A percentile compares a stretch with the other conserved stretches of the same genome.
Evolutionary conservation across 2,113 vertebrate species (phyloP).

Genomic region (Chitala chitala): DNA sequence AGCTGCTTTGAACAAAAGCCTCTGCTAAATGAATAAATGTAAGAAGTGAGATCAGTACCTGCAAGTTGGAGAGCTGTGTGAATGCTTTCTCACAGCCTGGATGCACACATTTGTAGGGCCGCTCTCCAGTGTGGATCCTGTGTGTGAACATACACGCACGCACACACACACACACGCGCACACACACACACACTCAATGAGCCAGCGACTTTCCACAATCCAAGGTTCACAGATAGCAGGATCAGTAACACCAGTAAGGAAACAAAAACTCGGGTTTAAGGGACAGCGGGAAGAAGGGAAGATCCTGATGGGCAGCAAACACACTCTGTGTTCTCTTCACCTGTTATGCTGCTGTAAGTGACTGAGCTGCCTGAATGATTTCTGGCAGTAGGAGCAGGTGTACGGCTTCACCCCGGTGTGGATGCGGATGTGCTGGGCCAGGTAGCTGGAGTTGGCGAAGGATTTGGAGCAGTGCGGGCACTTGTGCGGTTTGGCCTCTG

Average conservation of each 20-base stretch:
- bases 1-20: too few relatives aligned
- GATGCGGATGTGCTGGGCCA: constrained; percentile 95
- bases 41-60: constrained; percentile 62
- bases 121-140: constrained; percentile 95
- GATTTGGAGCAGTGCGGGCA: constrained; percentile 98
- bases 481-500: constrained; percentile 97
- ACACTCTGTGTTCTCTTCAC: constrained; percentile 58
- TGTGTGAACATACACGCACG: constrained; percentile 42
- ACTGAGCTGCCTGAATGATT: constrained; percentile 91
- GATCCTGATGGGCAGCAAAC: background rate
- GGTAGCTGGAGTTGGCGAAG: constrained; percentile 96
- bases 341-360: constrained; percentile 98
- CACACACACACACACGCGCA: too few relatives aligned
- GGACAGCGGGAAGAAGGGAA: background rate
- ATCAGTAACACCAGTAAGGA: background rate
- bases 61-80: constrained; percentile 94
- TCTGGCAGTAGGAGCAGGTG: constrained; percentile 90
- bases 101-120: constrained; percentile 90
- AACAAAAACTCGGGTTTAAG: background rate
- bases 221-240: too few relatives aligned
- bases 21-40: too few relatives aligned
- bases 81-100: constrained; percentile 96
- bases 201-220: too few relatives aligned
- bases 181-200: too few relatives aligned
- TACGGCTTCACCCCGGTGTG: constrained; percentile 97